phyloP scores from a whole-genome alignment of 1,140 invertebrate species.

The Drosophila suzukii region DNA sequence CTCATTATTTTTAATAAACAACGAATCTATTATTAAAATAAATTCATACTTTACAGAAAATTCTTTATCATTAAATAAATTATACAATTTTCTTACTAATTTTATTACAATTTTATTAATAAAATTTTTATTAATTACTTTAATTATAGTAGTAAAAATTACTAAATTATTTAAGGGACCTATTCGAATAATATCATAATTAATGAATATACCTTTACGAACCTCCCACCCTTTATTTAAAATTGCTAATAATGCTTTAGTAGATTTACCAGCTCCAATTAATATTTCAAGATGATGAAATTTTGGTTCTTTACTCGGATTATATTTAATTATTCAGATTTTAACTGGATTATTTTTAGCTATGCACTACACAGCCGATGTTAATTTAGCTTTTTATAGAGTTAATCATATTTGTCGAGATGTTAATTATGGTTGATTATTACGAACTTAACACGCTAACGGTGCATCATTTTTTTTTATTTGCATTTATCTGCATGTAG shows the following conservation, averaged over 20 bases:
- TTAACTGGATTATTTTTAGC: constrained; percentile 83
- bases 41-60: constrained; percentile 57
- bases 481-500: constrained; percentile 54
- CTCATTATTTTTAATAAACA: constrained; percentile 38
- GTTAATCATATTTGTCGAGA: too few species aligned
- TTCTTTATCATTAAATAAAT: constrained; percentile 61
- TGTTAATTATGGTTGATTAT: too few species aligned
- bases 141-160: constrained; percentile 85
- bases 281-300: constrained; percentile 85
- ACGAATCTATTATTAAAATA: constrained; percentile 39
- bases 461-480: constrained; percentile 83
- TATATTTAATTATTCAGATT: constrained; percentile 87
- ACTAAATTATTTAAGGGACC: constrained; percentile 83
- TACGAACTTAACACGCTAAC: too few species aligned
- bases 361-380: background rate
- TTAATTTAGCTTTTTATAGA: too few species aligned
- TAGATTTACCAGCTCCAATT: constrained; percentile 86
- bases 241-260: constrained; percentile 85
- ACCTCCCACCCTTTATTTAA: constrained; percentile 30
- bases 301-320: constrained; percentile 85
- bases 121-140: constrained; percentile 85
- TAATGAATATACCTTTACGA: constrained; percentile 85
- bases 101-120: constrained; percentile 85
- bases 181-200: constrained; percentile 84
- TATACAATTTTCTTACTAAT: constrained; percentile 84